Conservation (phyloP, 2,113 vertebrate species). For the Caranx ignobilis region DNA sequence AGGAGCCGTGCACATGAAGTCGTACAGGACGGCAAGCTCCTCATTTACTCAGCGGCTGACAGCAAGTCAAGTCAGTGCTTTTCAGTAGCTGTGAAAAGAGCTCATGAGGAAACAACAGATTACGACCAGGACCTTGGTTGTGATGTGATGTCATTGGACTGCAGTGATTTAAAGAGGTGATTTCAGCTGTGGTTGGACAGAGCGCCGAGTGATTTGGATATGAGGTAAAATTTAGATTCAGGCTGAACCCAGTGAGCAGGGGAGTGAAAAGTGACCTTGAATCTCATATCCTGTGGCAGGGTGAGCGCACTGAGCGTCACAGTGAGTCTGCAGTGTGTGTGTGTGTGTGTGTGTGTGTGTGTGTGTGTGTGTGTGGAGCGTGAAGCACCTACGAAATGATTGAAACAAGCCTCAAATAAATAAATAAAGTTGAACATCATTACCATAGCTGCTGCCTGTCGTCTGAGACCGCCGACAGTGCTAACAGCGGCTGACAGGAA, state of each 20-base stretch:
- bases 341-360: neutral
- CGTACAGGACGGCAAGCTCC: too few species aligned
- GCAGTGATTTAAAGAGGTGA: neutral
- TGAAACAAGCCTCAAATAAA: neutral
- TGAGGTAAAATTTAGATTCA: slow-evolving; percentile 31
- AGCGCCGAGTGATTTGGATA: slow-evolving; percentile 25
- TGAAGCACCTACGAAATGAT: neutral
- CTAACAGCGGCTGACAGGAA: slow-evolving; percentile 46
- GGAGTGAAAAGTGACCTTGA: slow-evolving; percentile 48
- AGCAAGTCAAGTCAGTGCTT: too few species aligned
- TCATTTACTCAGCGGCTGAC: too few species aligned
- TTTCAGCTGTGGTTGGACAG: slow-evolving; percentile 19
- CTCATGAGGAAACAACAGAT: too few species aligned
- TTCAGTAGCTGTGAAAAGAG: too few species aligned
- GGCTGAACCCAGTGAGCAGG: slow-evolving; percentile 16
- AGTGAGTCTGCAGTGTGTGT: neutral
- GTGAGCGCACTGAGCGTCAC: slow-evolving; percentile 8
- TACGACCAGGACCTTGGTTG: too few species aligned
- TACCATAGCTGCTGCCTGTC: slow-evolving; percentile 17
- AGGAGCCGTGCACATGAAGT: too few species aligned
- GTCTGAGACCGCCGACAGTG: neutral
- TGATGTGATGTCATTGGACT: neutral
- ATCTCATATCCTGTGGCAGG: neutral
- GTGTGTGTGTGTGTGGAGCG: neutral
- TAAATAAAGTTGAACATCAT: neutral